phyloP scores from a whole-genome alignment of 2,888 invertebrate species.

The Ornithoptera alexandrae region DNA sequence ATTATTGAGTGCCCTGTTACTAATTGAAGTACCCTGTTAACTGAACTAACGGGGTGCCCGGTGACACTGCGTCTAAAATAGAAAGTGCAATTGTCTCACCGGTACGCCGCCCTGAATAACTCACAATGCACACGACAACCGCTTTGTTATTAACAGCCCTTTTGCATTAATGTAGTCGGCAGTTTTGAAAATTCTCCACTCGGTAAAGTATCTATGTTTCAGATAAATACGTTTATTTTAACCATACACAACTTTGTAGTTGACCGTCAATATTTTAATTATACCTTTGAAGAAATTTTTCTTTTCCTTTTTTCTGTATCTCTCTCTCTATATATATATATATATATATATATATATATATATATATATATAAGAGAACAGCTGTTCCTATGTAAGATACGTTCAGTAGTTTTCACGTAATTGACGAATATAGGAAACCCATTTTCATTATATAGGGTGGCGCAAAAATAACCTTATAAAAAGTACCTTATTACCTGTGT shows the following conservation, averaged over 20 bases:
- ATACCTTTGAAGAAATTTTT: too few species aligned
- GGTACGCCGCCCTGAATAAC: conserved; percentile 52
- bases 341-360: too few species aligned
- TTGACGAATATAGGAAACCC: too few species aligned
- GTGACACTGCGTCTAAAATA: conserved; percentile 62
- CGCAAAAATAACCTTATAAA: too few species aligned
- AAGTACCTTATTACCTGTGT: too few species aligned
- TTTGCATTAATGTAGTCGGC: conserved; percentile 17
- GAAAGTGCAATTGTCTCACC: conserved; percentile 68
- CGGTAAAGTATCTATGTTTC: neutral
- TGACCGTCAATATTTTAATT: too few species aligned
- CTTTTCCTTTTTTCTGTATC: too few species aligned
- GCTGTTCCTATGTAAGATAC: too few species aligned
- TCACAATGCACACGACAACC: conserved; percentile 41
- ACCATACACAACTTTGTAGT: neutral
- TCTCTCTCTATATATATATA: too few species aligned
- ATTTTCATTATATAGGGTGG: too few species aligned
- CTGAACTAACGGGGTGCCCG: conserved; percentile 31
- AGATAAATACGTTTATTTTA: neutral
- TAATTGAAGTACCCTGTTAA: conserved; percentile 2
- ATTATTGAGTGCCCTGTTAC: neutral
- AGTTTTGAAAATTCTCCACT: neutral
- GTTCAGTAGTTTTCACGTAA: too few species aligned
- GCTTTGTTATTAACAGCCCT: conserved; percentile 19
- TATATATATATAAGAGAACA: too few species aligned